Evolutionary conservation across 1,140 invertebrate species (phyloP).

Genomic region (Campoletis sonorensis): DNA sequence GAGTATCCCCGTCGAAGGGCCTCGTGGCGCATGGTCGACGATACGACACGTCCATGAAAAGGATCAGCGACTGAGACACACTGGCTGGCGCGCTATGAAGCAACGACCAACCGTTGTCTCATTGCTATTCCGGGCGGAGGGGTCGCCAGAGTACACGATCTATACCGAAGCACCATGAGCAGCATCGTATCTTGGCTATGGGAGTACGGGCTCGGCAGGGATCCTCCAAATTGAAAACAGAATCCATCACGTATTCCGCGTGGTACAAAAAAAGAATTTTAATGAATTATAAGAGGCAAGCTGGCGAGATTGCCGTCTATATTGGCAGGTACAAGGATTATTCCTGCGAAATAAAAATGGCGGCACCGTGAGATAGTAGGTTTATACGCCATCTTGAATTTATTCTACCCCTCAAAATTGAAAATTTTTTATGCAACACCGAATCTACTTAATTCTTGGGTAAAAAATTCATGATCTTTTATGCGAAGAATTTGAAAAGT

Average conservation of each 20-base stretch:
- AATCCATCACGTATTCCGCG: slow-evolving; percentile 75
- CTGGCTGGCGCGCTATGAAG: background rate
- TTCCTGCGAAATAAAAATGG: too few species aligned
- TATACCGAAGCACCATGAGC: slow-evolving; percentile 8
- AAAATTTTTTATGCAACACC: too few species aligned
- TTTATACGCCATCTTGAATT: too few species aligned
- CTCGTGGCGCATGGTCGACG: slow-evolving; percentile 28
- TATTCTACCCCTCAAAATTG: too few species aligned
- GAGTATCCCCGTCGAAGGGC: slow-evolving; percentile 9
- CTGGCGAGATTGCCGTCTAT: too few species aligned
- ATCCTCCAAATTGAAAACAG: slow-evolving; percentile 76
- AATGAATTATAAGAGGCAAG: slow-evolving; percentile 63
- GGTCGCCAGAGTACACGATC: slow-evolving; percentile 44
- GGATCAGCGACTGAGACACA: background rate
- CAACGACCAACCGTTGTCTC: slow-evolving; percentile 61
- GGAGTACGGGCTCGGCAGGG: slow-evolving; percentile 63
- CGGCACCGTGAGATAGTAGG: too few species aligned
- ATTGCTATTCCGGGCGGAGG: slow-evolving; percentile 72
- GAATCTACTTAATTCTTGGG: too few species aligned
- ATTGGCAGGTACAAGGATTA: too few species aligned
- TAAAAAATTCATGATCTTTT: too few species aligned
- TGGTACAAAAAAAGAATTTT: slow-evolving; percentile 73
- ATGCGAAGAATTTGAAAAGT: too few species aligned
- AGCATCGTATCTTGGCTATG: slow-evolving; percentile 3
- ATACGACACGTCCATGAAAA: background rate